Evolutionary conservation across 2,113 vertebrate genomes (phyloP).

Genomic region (Natator depressus): DNA sequence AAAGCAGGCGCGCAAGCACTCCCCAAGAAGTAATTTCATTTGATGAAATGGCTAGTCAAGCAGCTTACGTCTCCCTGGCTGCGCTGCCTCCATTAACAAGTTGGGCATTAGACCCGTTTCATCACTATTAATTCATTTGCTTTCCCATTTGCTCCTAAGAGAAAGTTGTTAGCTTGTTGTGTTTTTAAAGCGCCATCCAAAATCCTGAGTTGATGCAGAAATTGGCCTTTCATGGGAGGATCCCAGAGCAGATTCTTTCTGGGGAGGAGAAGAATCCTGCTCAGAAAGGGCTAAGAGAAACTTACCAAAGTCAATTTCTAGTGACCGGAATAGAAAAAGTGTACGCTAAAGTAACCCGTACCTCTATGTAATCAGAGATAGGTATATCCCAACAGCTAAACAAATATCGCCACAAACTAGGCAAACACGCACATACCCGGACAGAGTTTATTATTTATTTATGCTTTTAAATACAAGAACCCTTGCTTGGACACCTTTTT

Average conservation of each 20-base stretch:
- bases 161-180: slow-evolving; percentile 76
- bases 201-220: not conserved
- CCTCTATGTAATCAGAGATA: not conserved
- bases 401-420: not conserved
- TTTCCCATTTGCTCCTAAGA: slow-evolving; percentile 74
- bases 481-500: not conserved
- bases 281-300: not conserved
- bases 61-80: slow-evolving; percentile 73
- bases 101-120: slow-evolving; percentile 71
- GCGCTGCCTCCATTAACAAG: slow-evolving; percentile 54
- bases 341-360: not conserved
- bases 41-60: slow-evolving; percentile 86
- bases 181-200: slow-evolving; percentile 20
- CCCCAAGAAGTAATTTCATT: slow-evolving; percentile 47
- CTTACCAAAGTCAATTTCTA: not conserved
- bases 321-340: not conserved
- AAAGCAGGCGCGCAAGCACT: slow-evolving; percentile 40
- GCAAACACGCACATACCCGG: not conserved
- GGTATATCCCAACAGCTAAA: not conserved
- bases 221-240: not conserved
- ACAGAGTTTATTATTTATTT: not conserved
- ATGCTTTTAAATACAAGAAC: not conserved
- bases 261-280: not conserved
- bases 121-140: slow-evolving; percentile 81
- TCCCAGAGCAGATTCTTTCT: not conserved